Base-by-base conservation (phyloP, 1,140 invertebrate genomes). In the Leptopilina clavipes region DNA sequence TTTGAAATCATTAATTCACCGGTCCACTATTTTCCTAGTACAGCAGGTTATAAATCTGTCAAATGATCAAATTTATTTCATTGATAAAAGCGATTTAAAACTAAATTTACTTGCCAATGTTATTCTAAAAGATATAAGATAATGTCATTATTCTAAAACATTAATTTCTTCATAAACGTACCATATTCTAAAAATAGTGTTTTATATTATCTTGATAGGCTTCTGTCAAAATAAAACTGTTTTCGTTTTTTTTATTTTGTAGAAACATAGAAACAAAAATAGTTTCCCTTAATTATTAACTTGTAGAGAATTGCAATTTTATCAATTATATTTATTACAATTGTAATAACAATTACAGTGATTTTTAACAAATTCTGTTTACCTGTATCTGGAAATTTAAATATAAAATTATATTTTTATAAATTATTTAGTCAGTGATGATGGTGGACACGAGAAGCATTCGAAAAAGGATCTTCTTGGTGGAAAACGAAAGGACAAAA, bases 401-500 rank as follows among this genome's bases (percentile, higher is more conserved):
- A 18, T 54, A 72, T 76, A 7, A n/a, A 17, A 19, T 40, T 54
- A 6, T 1, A 31, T 31, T 54, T 54, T 54, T 18, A 11, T 6
- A n/a, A 25, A 31, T 31, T 37, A 31, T 37, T 31, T 79, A 96
- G 95, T 94, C 83, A 95, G 94, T 86, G 95, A 95, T 85, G 94
- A 94, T 70, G 93, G 92, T 74, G 92, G 93, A 71, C 93, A 95
- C 85, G 95, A 95, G 18, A 95, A 94, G 85, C 92, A 93, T 73
- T 94, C 94, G 59, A 95, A 95, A 81, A 95, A 95, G 83, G 95
- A 95, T 86, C 88, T 95, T 31, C 86, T 96, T 17, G 93, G 93
- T 77, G 94, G 93, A 3, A 94, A 94, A 87, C 86, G 90, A 3
- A 94, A 94, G 86, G 96, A 97, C 59, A 97, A 97, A 85, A 96